Evolutionary conservation across 1,140 invertebrate genomes (phyloP), one percentile per base, ranked within the genome.

Genomic region (Drosophila kikkawai): DNA sequence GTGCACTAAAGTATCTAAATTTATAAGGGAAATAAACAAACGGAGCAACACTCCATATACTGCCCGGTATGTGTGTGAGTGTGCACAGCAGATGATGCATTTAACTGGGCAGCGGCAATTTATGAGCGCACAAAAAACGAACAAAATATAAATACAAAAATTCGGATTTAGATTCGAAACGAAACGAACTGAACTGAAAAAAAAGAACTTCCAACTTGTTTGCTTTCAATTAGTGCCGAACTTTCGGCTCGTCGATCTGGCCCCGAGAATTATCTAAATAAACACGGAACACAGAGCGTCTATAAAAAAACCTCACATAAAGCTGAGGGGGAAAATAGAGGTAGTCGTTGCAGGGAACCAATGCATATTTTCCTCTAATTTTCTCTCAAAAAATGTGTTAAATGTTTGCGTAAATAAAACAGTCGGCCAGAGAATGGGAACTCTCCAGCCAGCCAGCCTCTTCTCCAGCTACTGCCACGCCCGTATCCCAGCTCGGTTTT

Each of bases 1-100:
- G 80, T 87, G 76, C 83, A 82, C 83, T 87, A 87, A 88, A 90
- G 84, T 88, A 90, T 87, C 84, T 88, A 88, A 88, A 84, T 90
- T 88, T 90, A 90, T 88, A 84, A 78, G 71, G 77, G 85, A 88
- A 88, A 88, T 84, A 90, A 88, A 84, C 85, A 88, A 83, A 74
- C 41, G 12, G 17, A 9, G 63, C 39, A 56, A 64, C 79, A 76
- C 44, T 61, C 74, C 47, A 50, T 67, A 61, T 66, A 80, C 9
- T 73, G 37, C 9, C 42, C 42, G 39, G 39, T 71, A 60, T 84
- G 63, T 70, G 64, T 67, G 79, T 70, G 64, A 63, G 79, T 66
- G 79, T 56, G 53, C 76, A 65, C 55, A 51, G 63, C 53, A 66
- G 37, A 70, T 90, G 80, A 80, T 90, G 85, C 85, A 88, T 90